These are phyloP conservation scores for Megaptera novaeangliae DNA, from an alignment of 2,113 vertebrate species.

Conservation along the genomic window DNA sequence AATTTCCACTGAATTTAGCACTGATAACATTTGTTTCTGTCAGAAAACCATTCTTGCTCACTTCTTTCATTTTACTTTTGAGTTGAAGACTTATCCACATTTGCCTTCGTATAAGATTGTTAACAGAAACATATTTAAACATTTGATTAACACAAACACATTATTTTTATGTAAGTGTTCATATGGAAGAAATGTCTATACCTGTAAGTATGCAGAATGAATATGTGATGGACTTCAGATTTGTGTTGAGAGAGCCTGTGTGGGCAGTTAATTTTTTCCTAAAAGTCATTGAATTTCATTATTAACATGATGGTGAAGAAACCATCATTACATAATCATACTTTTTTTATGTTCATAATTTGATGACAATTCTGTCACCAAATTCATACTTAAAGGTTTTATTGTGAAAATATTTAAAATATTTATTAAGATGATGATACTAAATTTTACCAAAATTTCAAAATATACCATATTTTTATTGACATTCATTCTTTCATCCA, in stretches of 20 bases:
- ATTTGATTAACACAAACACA: background rate
- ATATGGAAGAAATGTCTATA: background rate
- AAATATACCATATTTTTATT: background rate
- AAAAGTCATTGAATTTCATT: background rate
- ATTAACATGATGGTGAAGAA: background rate
- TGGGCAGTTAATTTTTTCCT: background rate
- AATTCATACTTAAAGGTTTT: background rate
- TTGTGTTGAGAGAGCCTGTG: background rate
- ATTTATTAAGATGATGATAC: background rate
- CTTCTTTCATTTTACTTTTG: background rate
- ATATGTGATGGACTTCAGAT: background rate
- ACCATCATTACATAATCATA: background rate
- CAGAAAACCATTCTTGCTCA: background rate
- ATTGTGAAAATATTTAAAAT: background rate
- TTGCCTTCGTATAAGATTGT: background rate
- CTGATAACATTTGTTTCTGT: background rate
- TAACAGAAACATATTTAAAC: background rate
- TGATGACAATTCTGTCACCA: background rate
- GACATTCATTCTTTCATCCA: background rate
- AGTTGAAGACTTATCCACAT: background rate
- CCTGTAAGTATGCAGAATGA: background rate
- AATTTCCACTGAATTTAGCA: background rate
- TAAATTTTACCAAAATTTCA: background rate
- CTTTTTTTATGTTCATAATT: background rate
- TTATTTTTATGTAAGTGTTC: background rate